Conservation (phyloP, 2,888 invertebrate species). For the Pachliopta kotzebuea region DNA sequence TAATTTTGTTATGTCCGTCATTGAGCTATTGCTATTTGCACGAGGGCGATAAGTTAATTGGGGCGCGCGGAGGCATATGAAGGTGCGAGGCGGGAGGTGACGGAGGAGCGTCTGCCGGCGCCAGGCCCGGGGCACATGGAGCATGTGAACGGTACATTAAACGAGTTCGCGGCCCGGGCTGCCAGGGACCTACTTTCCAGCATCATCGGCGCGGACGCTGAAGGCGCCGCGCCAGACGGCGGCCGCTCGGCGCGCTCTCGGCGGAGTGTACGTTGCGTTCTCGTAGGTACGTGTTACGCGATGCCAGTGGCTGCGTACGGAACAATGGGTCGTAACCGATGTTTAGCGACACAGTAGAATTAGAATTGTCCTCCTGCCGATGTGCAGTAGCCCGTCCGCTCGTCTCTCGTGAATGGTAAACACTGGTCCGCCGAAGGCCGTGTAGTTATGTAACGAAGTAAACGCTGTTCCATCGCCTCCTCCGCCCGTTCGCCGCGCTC, state of each 20-base stretch:
- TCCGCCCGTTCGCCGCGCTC: conserved; percentile 21
- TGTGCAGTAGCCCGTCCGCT: conserved; percentile 11
- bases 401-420: conserved; percentile 19
- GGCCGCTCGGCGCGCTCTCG: not conserved
- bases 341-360: conserved; percentile 35
- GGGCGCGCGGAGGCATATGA: conserved; percentile 16
- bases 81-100: conserved; percentile 11
- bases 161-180: conserved; percentile 44
- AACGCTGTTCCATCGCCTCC: conserved; percentile 14
- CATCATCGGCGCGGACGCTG: conserved; percentile 3
- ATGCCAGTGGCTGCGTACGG: conserved; percentile 4
- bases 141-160: conserved; percentile 48
- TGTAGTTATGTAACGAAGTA: conserved; percentile 16
- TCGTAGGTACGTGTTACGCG: no score
- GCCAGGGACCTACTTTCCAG: conserved; percentile 39
- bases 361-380: conserved; percentile 20
- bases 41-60: conserved; percentile 17
- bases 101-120: conserved; percentile 27
- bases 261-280: not conserved
- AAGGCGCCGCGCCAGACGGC: not conserved
- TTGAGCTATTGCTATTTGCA: conserved; percentile 50
- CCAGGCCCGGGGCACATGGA: conserved; percentile 23
- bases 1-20: conserved; percentile 42
- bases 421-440: conserved; percentile 9
- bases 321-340: conserved; percentile 52